Percentiles rank a stretch among this genome's conserved stretches.
phyloP scores from a whole-genome alignment of 2,797 vertebrate genomes.

The Falco novaeseelandiae region DNA sequence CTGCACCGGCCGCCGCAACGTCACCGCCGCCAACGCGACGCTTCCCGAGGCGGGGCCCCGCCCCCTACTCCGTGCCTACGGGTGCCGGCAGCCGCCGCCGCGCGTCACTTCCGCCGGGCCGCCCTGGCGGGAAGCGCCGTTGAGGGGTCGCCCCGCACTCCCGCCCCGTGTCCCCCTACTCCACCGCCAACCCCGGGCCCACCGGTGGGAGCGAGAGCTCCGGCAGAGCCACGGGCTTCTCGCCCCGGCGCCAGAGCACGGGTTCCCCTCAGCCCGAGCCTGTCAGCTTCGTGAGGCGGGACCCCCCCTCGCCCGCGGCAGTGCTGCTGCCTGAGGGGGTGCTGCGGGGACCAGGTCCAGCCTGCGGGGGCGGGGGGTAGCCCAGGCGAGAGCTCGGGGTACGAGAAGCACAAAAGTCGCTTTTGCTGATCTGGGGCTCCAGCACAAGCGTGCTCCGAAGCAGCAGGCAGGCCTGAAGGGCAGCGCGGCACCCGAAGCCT shows the following conservation, averaged over 20 bases:
- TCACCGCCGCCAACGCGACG: conserved; percentile 21
- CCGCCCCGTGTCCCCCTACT: not conserved
- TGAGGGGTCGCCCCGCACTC: not conserved
- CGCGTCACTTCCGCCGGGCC: not conserved
- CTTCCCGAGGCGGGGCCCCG: conserved; percentile 13
- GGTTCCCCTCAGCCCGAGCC: too few relatives aligned
- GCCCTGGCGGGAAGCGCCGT: not conserved
- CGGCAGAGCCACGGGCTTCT: too few relatives aligned
- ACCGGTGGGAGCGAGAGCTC: too few relatives aligned
- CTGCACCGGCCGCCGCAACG: not conserved
- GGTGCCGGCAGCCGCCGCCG: not conserved
- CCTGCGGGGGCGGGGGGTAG: not conserved
- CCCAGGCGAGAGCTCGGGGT: not conserved
- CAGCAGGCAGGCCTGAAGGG: rapidly evolving
- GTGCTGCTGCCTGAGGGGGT: rapidly evolving
- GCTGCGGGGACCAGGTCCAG: too few relatives aligned
- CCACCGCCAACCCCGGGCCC: too few relatives aligned
- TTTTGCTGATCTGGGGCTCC: rapidly evolving
- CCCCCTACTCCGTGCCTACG: not conserved
- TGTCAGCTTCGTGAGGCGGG: not conserved
- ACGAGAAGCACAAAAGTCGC: rapidly evolving
- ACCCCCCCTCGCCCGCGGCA: not conserved
- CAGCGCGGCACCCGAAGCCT: rapidly evolving
- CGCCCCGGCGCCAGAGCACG: too few relatives aligned
- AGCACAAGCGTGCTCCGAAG: not conserved